A percentile compares a stretch with the other conserved stretches of the same genome.
Conservation (phyloP, 2,797 vertebrate species). For the Eleutherodactylus coqui region DNA sequence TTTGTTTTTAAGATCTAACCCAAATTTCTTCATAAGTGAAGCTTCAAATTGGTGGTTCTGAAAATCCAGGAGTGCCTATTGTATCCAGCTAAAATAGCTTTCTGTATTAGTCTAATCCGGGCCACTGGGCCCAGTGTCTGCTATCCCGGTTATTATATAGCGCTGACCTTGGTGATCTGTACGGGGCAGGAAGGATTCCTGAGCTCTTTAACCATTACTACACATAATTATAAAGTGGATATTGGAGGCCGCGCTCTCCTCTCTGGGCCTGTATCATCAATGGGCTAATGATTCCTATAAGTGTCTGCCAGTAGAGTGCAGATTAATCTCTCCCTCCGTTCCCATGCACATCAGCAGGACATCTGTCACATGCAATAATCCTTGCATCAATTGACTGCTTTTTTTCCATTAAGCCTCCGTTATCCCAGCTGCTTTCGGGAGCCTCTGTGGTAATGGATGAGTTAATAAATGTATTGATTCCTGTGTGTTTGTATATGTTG, state of each 20-base stretch:
- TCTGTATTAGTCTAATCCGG: no score
- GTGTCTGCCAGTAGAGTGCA: constrained; percentile 14
- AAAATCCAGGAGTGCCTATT: no score
- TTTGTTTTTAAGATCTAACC: no score
- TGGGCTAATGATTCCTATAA: constrained; percentile 37
- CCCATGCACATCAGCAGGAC: constrained; percentile 31
- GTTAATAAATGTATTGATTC: constrained; percentile 49
- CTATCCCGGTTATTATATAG: no score
- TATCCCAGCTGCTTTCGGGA: constrained; percentile 15
- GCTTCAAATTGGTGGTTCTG: no score
- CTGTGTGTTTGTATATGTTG: background rate
- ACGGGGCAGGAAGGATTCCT: no score
- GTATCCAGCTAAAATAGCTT: no score
- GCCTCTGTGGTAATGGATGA: background rate
- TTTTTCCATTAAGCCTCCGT: constrained; percentile 36
- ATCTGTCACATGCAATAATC: constrained; percentile 55
- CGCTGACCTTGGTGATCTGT: no score
- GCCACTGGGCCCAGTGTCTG: no score
- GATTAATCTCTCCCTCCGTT: constrained; percentile 30
- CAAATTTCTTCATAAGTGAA: no score
- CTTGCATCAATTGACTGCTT: constrained; percentile 43
- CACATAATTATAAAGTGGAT: background rate
- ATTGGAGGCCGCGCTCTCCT: background rate
- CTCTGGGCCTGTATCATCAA: background rate
- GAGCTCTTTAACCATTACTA: no score